phyloP scores from a whole-genome alignment of 2,888 invertebrate species.

The Formica aserva region DNA sequence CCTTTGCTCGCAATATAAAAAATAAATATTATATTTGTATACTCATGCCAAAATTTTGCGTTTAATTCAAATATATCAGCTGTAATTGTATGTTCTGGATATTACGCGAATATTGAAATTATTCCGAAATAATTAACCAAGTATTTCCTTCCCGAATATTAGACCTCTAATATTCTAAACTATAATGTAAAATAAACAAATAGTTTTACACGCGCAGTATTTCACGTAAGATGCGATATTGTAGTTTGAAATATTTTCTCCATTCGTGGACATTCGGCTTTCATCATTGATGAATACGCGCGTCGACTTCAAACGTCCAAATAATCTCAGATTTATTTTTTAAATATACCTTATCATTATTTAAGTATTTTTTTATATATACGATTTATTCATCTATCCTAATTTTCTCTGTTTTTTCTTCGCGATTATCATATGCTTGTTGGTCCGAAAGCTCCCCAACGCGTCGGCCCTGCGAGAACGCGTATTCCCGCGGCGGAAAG shows the following conservation, averaged over 20 bases:
- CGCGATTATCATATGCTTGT: not conserved
- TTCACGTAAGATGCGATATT: not conserved
- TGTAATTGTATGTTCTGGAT: not conserved
- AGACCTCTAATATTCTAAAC: not conserved
- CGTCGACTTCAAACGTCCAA: not conserved
- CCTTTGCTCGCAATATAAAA: not conserved
- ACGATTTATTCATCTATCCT: not conserved
- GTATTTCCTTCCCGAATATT: not conserved
- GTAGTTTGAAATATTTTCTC: not conserved
- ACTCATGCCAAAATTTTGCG: not conserved
- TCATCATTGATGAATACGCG: not conserved
- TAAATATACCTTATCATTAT: not conserved
- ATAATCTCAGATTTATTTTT: not conserved
- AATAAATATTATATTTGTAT: not conserved
- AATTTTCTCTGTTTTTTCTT: not conserved
- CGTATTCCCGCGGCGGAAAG: slow-evolving; percentile 55
- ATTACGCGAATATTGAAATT: not conserved
- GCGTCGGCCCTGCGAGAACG: slow-evolving; percentile 17
- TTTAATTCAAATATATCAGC: not conserved
- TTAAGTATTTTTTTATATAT: not conserved
- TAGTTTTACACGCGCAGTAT: too few relatives aligned
- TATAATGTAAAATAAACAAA: not conserved
- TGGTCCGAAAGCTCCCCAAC: not conserved
- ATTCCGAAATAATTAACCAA: not conserved
- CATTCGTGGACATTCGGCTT: not conserved